Evolutionary conservation across 2,888 invertebrate species (phyloP).

Genomic region (Hemaris fuciformis): DNA sequence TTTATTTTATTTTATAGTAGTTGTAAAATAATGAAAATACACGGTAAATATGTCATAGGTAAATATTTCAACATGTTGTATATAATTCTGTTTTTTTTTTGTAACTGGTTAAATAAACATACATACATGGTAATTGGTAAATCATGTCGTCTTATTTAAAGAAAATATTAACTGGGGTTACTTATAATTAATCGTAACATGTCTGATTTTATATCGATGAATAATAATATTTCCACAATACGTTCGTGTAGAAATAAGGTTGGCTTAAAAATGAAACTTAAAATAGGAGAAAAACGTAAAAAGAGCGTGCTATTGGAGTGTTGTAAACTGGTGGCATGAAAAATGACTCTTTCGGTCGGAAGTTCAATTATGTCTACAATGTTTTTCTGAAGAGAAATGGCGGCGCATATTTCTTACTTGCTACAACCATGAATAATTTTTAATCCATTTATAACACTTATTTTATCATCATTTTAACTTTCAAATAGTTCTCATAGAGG

Average conservation of each 20-base stretch:
- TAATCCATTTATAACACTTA: neutral
- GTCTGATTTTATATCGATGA: too few relatives aligned
- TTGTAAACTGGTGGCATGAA: constrained; percentile 45
- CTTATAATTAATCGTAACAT: too few relatives aligned
- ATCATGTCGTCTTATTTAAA: too few relatives aligned
- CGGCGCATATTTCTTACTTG: constrained; percentile 1
- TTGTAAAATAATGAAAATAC: too few relatives aligned
- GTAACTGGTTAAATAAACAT: too few relatives aligned
- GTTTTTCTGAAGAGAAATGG: constrained; percentile 32
- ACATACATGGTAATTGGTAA: too few relatives aligned
- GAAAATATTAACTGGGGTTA: too few relatives aligned
- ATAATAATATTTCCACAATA: neutral
- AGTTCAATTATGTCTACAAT: constrained; percentile 45
- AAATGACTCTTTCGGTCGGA: constrained; percentile 39
- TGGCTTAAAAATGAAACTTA: neutral
- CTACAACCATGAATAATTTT: neutral
- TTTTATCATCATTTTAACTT: neutral
- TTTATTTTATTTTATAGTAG: too few relatives aligned
- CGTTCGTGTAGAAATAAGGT: neutral
- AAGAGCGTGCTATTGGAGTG: constrained; percentile 21
- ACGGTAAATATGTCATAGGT: too few relatives aligned
- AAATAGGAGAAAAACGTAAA: constrained; percentile 25
- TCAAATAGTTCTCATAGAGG: neutral
- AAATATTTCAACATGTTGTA: too few relatives aligned
- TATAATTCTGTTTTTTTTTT: too few relatives aligned